Conservation (phyloP, 2,797 vertebrate genomes). For the Thaleichthys pacificus region DNA sequence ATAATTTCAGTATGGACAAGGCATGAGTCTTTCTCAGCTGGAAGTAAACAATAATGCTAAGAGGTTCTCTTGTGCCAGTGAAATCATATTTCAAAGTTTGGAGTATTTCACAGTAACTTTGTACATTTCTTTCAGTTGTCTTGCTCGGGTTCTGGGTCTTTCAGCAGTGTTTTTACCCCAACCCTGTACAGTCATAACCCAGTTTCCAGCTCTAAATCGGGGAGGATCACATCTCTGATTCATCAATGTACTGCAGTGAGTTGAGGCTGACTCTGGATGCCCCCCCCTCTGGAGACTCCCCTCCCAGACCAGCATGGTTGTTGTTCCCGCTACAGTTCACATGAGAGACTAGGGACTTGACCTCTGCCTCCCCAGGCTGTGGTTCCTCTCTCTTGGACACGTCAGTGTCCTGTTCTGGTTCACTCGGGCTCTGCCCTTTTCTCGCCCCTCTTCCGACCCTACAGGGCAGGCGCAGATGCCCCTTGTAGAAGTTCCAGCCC, state of each 20-base stretch:
- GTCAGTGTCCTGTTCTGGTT: background rate
- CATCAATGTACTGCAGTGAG: constrained; percentile 48
- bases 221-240: constrained; percentile 55
- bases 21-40: too few species aligned
- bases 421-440: background rate
- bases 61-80: too few species aligned
- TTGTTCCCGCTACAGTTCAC: constrained; percentile 48
- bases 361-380: constrained; percentile 13
- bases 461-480: constrained; percentile 54
- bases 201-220: background rate
- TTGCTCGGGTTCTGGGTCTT: background rate
- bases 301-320: constrained; percentile 36
- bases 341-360: constrained; percentile 40
- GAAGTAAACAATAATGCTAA: too few species aligned
- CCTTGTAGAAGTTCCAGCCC: constrained; percentile 73
- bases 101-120: too few species aligned
- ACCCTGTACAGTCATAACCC: too few species aligned
- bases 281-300: background rate
- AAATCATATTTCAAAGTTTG: too few species aligned
- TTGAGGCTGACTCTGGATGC: background rate
- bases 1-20: background rate
- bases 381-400: background rate
- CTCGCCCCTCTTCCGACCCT: background rate
- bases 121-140: too few species aligned
- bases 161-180: background rate